phyloP scores from a whole-genome alignment of 2,113 vertebrate species.

The Hystrix cristata region DNA sequence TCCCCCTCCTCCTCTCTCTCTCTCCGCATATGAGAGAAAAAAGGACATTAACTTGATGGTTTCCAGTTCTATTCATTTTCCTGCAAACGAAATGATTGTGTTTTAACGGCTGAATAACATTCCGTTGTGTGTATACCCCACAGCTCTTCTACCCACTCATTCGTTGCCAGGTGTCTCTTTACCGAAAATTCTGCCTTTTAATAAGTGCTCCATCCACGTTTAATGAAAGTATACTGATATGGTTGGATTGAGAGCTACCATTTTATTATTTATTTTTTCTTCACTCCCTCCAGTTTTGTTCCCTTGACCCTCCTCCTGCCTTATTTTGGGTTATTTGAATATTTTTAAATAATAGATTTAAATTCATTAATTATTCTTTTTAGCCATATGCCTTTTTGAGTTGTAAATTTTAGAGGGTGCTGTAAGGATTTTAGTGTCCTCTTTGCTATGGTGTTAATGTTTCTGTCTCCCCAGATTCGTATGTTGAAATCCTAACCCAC shows the following conservation, averaged over 20 bases:
- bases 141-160: neutral
- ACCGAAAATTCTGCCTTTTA: neutral
- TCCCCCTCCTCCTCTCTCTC: neutral
- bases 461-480: neutral
- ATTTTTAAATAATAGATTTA: neutral
- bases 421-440: neutral
- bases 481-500: neutral
- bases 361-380: neutral
- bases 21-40: neutral
- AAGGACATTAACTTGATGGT: neutral
- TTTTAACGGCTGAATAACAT: neutral
- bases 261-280: neutral
- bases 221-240: neutral
- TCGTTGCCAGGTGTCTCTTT: neutral
- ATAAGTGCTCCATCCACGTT: neutral
- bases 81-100: neutral
- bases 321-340: neutral
- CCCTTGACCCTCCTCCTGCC: neutral
- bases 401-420: neutral
- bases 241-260: neutral
- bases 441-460: neutral
- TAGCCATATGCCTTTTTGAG: neutral
- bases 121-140: neutral
- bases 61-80: neutral
- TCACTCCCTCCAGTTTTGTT: neutral